Evolutionary conservation across 2,888 invertebrate genomes (phyloP), one percentile per base, ranked within the genome.

Genomic region (Theristus sp.): DNA sequence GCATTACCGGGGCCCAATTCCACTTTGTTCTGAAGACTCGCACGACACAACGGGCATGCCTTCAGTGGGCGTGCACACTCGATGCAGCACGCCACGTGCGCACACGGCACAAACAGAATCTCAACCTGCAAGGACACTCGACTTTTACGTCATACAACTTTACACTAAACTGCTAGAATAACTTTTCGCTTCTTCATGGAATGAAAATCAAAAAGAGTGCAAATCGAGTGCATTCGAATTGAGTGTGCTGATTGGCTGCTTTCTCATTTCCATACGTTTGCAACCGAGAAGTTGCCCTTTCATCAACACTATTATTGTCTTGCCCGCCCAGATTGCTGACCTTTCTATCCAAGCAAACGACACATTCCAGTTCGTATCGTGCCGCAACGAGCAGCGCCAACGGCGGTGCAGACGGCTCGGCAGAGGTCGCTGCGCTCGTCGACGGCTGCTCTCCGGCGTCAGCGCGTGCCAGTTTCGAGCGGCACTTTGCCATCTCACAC

Each of bases 81-180:
- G 0, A 60, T 27, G 65, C 75, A 75, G 47, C 67, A 67, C 63
- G 75, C 75, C 6, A 75, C 74, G 66, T 75, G 75, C 29, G 75
- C 75, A 64, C 75, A 75, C 62, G 69, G 68, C 60, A 75, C 66
- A 65, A 75, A 75, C 57, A 75, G 66, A 31, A 74, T 67, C 52
- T 65, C 65, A 13, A 73, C 72, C 75, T 75, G 71, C 59, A 71
- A 69, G 17, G 28, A 60, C 6, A 38, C n/a, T n/a, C n/a, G n/a
- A n/a, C n/a, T n/a, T n/a, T n/a, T n/a, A n/a, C n/a, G n/a, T n/a
- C n/a, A n/a, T n/a, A n/a, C n/a, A n/a, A n/a, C n/a, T n/a, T n/a
- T n/a, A n/a, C n/a, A n/a, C n/a, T n/a, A n/a, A n/a, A n/a, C n/a
- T n/a, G n/a, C n/a, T n/a, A n/a, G n/a, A n/a, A n/a, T n/a, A n/a